Conservation (phyloP, 2,113 vertebrate genomes). For the Mus spicilegus region DNA sequence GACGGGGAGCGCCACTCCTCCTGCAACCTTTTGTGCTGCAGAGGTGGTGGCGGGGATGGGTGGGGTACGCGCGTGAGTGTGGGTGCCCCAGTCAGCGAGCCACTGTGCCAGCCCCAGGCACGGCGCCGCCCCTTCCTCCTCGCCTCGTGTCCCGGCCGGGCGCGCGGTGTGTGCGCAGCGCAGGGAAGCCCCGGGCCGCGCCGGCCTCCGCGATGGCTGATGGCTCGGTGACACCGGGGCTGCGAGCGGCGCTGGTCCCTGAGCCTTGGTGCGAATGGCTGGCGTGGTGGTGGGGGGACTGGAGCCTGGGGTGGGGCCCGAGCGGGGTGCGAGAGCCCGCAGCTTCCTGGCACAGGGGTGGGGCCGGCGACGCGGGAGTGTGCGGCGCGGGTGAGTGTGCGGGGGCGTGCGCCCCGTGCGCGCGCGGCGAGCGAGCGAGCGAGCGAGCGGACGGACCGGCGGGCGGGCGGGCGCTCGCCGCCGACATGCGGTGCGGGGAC, state of each 20-base stretch:
- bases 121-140: constrained; percentile 57
- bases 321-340: constrained; percentile 56
- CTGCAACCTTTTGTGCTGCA: constrained; percentile 76
- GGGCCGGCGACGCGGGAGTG: constrained; percentile 70
- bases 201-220: not conserved
- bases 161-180: not conserved
- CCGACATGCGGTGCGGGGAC: constrained; percentile 34
- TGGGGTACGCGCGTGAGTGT: not conserved
- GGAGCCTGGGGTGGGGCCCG: constrained; percentile 59
- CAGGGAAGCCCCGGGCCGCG: not conserved
- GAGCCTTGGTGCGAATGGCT: not conserved
- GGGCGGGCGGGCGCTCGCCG: constrained; percentile 45
- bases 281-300: not conserved
- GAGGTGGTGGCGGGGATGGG: constrained; percentile 57
- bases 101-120: not conserved
- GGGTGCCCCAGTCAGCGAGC: constrained; percentile 1
- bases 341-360: constrained; percentile 70
- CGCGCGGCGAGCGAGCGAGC: constrained; percentile 59
- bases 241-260: not conserved
- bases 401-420: constrained; percentile 62
- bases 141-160: constrained; percentile 46
- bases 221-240: not conserved
- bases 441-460: constrained; percentile 51
- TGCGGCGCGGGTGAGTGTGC: constrained; percentile 68
- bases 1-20: not conserved